Base-by-base conservation (phyloP, 2,888 invertebrate genomes). In the Calephelis perditalis region DNA sequence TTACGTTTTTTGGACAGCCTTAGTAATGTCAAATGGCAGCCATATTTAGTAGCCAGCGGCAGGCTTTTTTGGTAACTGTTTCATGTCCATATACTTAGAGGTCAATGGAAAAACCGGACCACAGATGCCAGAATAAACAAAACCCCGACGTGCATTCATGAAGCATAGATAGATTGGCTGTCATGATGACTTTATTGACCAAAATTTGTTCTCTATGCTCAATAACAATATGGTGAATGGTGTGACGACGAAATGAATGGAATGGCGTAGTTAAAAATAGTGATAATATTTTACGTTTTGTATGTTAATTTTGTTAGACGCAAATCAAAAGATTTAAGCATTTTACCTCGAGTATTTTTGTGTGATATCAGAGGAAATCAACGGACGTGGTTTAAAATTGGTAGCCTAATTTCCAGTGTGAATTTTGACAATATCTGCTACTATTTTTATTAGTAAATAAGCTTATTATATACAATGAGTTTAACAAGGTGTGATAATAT, bases 241-340 rank as follows among this genome's bases (percentile, higher is more conserved):
- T 64, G 57, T 66, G 63, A 56, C 57, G 59, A 63, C 58, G 57
- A 61, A 63, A 63, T 63, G 65, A 65, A 67, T 57, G 66, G 65
- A 68, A 73, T 87, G 87, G 88, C 86, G 86, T 88, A 84, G 81
- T 64, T 65, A 7, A 40, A 52, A 35, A 52, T 52, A 75, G 78
- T 72, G 77, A 76, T 77, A 80, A 84, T 78, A 79, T 86, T 85
- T 85, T 86, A 84, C 84, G 80, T 81, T 84, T 83, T 83, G 78
- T 78, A 81, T 81, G 72, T 78, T 80, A 81, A 83, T 76, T 71
- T 78, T 71, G 75, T 74, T 77, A 77, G 86, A 89, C 88, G 84
- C 86, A 78, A 85, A 87, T 86, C 87, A 72, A 68, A 73, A 71
- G 84, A 80, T 86, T 87, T 78, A 77, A 84, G 86, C 73, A 76